phyloP scores from a whole-genome alignment of 2,888 invertebrate species.

The Polydrusus pterygomalis region DNA sequence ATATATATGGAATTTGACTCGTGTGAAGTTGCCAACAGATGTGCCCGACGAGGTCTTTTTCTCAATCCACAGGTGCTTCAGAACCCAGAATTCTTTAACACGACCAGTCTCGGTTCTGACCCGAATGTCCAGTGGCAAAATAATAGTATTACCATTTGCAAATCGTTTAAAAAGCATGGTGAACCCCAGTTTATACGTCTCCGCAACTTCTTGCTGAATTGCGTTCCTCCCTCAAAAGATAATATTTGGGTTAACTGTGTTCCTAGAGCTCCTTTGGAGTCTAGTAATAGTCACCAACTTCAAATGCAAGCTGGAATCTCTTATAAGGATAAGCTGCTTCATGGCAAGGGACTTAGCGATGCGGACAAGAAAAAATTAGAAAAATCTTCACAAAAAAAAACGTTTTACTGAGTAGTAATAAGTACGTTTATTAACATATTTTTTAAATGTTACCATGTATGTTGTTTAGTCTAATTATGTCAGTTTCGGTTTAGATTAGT shows the following conservation, averaged over 20 bases:
- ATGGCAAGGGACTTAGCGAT: not conserved
- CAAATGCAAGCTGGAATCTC: constrained; percentile 23
- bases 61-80: not conserved
- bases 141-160: not conserved
- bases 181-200: not conserved
- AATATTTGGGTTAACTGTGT: not conserved
- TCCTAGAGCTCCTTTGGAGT: not conserved
- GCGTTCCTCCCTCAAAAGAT: not conserved
- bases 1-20: constrained; percentile 8
- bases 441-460: no score
- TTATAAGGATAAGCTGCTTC: constrained; percentile 9
- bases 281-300: not conserved
- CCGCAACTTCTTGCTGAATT: not conserved
- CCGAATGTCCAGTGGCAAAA: not conserved
- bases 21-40: not conserved
- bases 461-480: no score
- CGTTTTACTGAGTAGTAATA: no score
- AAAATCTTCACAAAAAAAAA: not conserved
- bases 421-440: no score
- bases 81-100: not conserved
- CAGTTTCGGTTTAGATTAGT: no score
- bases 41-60: not conserved
- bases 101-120: not conserved
- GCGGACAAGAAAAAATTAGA: not conserved
- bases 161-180: not conserved